Base-by-base conservation (phyloP, 2,888 invertebrate species). In the Eupithecia centaureata region DNA sequence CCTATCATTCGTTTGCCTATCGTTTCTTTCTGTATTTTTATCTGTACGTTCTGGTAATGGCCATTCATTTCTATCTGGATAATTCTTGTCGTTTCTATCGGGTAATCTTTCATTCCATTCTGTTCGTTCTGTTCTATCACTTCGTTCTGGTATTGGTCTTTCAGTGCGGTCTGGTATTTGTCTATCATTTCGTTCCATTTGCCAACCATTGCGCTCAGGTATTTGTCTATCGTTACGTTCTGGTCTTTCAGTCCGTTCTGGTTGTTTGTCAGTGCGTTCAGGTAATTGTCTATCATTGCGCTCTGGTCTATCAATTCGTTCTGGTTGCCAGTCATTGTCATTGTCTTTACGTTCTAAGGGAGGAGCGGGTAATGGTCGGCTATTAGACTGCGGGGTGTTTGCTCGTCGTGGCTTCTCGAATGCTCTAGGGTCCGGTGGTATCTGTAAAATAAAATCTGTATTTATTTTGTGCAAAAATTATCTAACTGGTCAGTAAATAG, bases 331-430 rank as follows among this genome's bases (percentile, higher is more conserved):
- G 22, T 79, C 80, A 38, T 38, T 77, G 73, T 79, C 75, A 15
- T 70, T 18, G 56, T 71, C 70, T n/a, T 54, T 59, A 32, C 82
- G 71, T 69, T 90, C 91, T 25, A 89, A 86, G 1, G 92, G 93
- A 0, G 92, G 90, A 0, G 91, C 92, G 12, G 92, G 92, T 1
- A 92, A 78, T 0, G 92, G 93, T 28, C 93, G 75, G 68, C 92
- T 91, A 77, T 91, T 91, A 0, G 92, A 89, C 61, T 90, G 92
- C 0, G 92, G 92, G 0, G 92, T 92, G 79, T 90, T 89, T 0
- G 92, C 92, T 13, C 93, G 82, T 13, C 91, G 84, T 0, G 93
- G 93, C 57, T 93, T 93, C 63, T 92, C 93, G 57, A 92, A 93
- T 0, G 92, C 92, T 67, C 93, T 77, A 0, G 93, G 93, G 33